These are phyloP conservation scores for Fulica atra DNA, from an alignment of 2,113 vertebrate genomes.

Conservation along the genomic window DNA sequence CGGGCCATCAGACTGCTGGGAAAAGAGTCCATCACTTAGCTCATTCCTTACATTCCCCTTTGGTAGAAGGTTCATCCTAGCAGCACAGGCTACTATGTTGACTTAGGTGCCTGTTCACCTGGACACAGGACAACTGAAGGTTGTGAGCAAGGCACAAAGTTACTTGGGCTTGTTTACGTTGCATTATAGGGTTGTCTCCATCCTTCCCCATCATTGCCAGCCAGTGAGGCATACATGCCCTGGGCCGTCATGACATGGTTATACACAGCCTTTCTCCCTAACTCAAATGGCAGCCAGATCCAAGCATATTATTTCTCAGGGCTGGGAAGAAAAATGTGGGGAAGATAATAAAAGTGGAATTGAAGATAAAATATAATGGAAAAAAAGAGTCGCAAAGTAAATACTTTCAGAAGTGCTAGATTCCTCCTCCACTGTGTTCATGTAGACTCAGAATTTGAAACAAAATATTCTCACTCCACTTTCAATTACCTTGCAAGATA, in stretches of 20 bases:
- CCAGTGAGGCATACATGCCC: not conserved
- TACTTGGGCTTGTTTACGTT: not conserved
- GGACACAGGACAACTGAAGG: not conserved
- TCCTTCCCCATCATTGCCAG: not conserved
- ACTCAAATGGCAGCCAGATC: not conserved
- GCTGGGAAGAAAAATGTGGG: not conserved
- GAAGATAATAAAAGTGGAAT: not conserved
- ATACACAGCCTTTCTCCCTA: not conserved
- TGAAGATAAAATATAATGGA: not conserved
- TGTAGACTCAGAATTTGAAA: not conserved
- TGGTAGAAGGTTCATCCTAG: not conserved
- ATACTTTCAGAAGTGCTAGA: not conserved
- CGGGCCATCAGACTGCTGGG: not conserved
- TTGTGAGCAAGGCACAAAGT: not conserved
- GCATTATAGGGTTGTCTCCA: not conserved
- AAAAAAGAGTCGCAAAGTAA: not conserved
- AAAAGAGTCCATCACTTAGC: not conserved
- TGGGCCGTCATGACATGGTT: not conserved
- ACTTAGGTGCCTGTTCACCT: not conserved
- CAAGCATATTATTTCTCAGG: not conserved
- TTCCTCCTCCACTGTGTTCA: not conserved
- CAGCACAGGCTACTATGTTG: not conserved
- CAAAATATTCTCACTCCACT: not conserved
- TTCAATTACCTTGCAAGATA: slow-evolving; percentile 10
- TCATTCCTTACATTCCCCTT: not conserved